Evolutionary conservation across 2,797 vertebrate genomes (phyloP).

Genomic region (Neostethus bicornis): DNA sequence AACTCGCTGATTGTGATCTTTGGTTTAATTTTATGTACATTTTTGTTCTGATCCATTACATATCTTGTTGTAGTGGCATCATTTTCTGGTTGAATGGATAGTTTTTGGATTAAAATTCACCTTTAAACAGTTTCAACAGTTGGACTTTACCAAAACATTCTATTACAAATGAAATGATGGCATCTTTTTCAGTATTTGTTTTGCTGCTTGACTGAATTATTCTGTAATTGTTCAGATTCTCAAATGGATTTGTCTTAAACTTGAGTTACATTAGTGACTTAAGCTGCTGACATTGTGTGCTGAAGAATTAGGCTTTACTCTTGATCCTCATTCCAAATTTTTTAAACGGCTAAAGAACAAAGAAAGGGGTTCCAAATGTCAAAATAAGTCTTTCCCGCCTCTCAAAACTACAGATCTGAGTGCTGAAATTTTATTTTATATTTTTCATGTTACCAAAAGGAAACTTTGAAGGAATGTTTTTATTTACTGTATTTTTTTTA

Average conservation of each 20-base stretch:
- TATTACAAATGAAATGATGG: conserved; percentile 1
- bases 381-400: neutral
- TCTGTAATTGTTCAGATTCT: neutral
- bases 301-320: neutral
- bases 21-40: neutral
- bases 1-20: neutral
- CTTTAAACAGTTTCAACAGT: too few relatives aligned
- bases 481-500: neutral
- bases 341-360: neutral
- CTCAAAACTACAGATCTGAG: neutral
- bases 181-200: neutral
- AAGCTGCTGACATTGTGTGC: neutral
- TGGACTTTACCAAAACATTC: neutral
- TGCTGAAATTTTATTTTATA: neutral
- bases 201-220: neutral
- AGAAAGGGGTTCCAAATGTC: neutral
- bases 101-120: neutral
- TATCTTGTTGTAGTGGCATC: neutral
- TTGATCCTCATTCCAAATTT: neutral
- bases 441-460: neutral
- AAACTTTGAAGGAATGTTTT: neutral
- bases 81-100: neutral
- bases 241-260: neutral
- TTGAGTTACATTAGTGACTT: neutral
- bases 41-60: neutral